Evolutionary conservation across 1,140 invertebrate species (phyloP).

Genomic region (Wiebesia pumilae): DNA sequence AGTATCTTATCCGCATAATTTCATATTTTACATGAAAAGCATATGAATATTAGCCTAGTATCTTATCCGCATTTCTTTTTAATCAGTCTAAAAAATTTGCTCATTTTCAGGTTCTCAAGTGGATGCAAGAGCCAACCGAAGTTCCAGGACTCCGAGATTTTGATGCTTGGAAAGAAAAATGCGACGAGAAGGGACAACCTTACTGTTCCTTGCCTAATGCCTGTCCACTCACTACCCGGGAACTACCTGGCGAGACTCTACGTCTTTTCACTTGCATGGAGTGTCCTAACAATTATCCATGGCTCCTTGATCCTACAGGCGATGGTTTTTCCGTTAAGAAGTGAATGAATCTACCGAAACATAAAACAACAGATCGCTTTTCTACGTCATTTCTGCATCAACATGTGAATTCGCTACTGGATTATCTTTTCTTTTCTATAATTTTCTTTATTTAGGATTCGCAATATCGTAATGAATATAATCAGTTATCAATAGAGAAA

Average conservation of each 20-base stretch:
- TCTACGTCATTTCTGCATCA: background rate
- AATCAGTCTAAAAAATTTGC: background rate
- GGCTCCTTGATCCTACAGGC: conserved; percentile 95
- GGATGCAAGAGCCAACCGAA: conserved; percentile 97
- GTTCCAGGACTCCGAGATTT: conserved; percentile 90
- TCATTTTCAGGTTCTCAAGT: conserved; percentile 87
- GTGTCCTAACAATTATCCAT: conserved; percentile 96
- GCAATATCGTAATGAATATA: background rate
- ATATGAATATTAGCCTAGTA: background rate
- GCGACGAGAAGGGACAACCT: conserved; percentile 94
- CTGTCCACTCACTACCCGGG: conserved; percentile 90
- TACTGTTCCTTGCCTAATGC: conserved; percentile 94
- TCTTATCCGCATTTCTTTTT: background rate
- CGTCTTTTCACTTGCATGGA: conserved; percentile 96
- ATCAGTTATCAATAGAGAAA: background rate
- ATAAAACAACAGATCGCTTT: background rate
- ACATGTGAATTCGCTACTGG: background rate
- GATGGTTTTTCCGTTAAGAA: conserved; percentile 91
- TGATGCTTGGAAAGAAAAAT: conserved; percentile 96
- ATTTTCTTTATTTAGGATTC: background rate
- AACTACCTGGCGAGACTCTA: conserved; percentile 93
- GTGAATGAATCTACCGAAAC: conserved; percentile 40
- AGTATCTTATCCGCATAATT: background rate
- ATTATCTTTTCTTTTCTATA: background rate
- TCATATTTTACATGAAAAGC: too few species aligned